Conservation (phyloP, 2,113 vertebrate genomes). For the Forbesichthys papilliferus region DNA sequence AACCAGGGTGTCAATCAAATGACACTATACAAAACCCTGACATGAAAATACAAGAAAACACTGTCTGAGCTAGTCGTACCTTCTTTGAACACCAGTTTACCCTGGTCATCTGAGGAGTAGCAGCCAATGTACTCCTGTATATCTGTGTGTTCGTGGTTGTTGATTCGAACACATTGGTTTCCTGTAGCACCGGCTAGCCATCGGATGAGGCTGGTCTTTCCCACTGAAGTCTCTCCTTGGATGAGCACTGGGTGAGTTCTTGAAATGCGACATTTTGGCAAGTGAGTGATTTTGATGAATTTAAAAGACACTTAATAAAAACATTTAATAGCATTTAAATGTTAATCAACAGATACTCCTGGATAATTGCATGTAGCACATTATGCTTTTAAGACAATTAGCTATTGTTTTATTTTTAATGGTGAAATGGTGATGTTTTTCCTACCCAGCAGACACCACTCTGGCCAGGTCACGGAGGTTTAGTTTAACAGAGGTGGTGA, state of each 20-base stretch:
- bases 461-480: conserved; percentile 92
- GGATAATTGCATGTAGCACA: too few relatives aligned
- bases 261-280: conserved; percentile 11
- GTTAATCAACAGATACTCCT: too few relatives aligned
- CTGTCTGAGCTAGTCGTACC: conserved; percentile 60
- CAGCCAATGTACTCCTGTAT: conserved; percentile 98
- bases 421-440: conserved; percentile 14
- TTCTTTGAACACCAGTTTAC: conserved; percentile 93
- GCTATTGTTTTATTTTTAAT: background rate
- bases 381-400: too few relatives aligned
- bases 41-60: too few relatives aligned
- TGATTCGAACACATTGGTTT: conserved; percentile 95
- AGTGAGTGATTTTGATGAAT: too few relatives aligned
- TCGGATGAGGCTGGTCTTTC: conserved; percentile 94
- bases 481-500: conserved; percentile 91
- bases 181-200: conserved; percentile 92
- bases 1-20: too few relatives aligned
- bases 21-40: too few relatives aligned
- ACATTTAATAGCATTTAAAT: too few relatives aligned
- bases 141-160: conserved; percentile 98
- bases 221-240: conserved; percentile 96
- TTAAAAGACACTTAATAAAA: too few relatives aligned
- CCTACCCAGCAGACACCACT: conserved; percentile 92
- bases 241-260: conserved; percentile 93
- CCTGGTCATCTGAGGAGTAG: conserved; percentile 87